These are phyloP conservation scores for Caenorhabditis japonica DNA, from an alignment of 2,888 invertebrate genomes.

Conservation along the genomic window DNA sequence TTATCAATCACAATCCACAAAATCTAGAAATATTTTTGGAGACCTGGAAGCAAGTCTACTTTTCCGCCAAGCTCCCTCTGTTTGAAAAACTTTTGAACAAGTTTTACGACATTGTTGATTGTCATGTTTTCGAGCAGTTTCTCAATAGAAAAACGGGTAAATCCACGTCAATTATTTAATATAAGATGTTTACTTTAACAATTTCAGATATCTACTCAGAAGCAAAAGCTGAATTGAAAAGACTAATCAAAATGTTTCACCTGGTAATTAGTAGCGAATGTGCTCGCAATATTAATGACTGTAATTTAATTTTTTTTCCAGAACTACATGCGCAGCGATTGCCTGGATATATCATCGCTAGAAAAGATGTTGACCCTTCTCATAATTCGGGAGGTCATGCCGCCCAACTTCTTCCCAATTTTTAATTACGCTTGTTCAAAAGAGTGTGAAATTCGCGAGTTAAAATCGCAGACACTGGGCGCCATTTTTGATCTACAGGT, in stretches of 20 bases:
- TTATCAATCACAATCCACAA: neutral
- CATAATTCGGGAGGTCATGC: neutral
- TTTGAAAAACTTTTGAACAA: neutral
- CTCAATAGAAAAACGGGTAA: neutral
- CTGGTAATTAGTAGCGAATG: neutral
- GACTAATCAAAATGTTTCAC: neutral
- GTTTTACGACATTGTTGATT: neutral
- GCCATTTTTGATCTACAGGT: neutral
- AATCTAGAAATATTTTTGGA: neutral
- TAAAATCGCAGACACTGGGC: neutral
- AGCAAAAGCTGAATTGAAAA: neutral
- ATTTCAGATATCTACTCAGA: constrained; percentile 11
- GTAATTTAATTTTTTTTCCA: constrained; percentile 6
- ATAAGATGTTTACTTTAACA: neutral
- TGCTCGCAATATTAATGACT: neutral
- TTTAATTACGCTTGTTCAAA: constrained; percentile 11
- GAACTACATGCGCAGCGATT: constrained; percentile 2
- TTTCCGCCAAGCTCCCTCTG: neutral
- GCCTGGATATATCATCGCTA: neutral
- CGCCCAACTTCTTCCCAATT: constrained; percentile 2
- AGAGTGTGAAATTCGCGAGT: neutral
- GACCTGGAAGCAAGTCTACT: constrained; percentile 3
- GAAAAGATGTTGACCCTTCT: constrained; percentile 11
- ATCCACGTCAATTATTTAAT: constrained; percentile 3
- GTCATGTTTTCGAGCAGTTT: neutral